Base-by-base conservation (phyloP, 2,797 vertebrate species). In the Melanotaenia maccullochi region DNA sequence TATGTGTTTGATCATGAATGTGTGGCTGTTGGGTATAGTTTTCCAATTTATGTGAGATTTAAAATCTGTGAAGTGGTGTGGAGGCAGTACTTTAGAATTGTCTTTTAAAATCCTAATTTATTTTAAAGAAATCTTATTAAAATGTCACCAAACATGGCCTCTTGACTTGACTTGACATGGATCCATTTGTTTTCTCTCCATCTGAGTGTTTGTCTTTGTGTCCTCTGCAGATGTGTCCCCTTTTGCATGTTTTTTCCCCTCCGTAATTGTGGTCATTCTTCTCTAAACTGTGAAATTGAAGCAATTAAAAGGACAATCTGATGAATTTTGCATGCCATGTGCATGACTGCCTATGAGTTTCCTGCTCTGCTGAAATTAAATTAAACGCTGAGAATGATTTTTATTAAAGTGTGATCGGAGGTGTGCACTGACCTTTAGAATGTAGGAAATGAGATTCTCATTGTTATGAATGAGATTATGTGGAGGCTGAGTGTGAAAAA, bases 371-470 rank as follows among this genome's bases (percentile, higher is more conserved):
- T 83, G 85, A 90, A 93, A 95, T 95, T 90, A 93, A 94, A 94
- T 93, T 91, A 94, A 94, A 94, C 58, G 85, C 88, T 79, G 90
- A 92, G 90, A 93, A 93, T 91, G 90, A 90, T 92, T 91, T 94
- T 93, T 94, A 95, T 94, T 94, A 94, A 93, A 94, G 92, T 93
- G 92, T 89, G 93, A 94, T 94, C 93, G 92, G 92, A 94, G 91
- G 91, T 94, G 93, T 90, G 90, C 89, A 82, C 87, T 95, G 93
- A 94, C 94, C 92, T 95, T 95, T 95, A 90, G 85, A 93, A 91
- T 90, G 90, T 89, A 89, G 94, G 90, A 94, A 94, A 94, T 94
- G 85, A 93, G 93, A 93, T 93, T 93, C 86, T 89, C 89, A 90
- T 93, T 92, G 90, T 93, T 94, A 92, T 92, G 90, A 94, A 93